A percentile compares a stretch with the other conserved stretches of the same genome.
phyloP scores from a whole-genome alignment of 2,113 vertebrate genomes.

The Fregata magnificens region DNA sequence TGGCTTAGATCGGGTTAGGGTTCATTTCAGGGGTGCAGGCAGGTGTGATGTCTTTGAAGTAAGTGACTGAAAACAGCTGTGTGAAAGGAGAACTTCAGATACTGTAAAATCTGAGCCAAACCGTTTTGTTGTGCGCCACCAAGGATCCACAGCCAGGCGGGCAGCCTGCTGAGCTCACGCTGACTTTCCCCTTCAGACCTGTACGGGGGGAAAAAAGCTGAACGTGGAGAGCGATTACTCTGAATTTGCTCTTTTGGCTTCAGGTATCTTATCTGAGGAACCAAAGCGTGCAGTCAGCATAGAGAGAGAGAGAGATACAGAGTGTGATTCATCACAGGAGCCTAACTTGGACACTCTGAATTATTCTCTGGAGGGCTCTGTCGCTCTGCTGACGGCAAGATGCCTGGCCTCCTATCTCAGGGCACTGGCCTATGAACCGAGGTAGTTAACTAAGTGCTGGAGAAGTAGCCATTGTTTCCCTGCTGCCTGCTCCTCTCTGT shows the following conservation, averaged over 20 bases:
- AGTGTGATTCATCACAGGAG: not conserved
- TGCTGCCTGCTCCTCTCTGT: not conserved
- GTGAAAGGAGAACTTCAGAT: not conserved
- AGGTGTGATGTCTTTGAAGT: not conserved
- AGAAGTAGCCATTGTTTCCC: not conserved
- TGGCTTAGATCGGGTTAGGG: not conserved
- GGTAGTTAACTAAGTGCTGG: not conserved
- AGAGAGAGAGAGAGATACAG: not conserved
- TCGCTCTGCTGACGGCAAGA: not conserved
- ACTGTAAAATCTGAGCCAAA: not conserved
- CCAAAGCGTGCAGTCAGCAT: not conserved
- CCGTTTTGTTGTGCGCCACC: not conserved
- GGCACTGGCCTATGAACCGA: not conserved
- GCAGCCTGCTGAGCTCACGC: not conserved
- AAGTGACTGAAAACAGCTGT: not conserved
- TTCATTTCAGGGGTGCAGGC: not conserved
- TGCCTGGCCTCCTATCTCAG: not conserved
- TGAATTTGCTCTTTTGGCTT: constrained; percentile 1
- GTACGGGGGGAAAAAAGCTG: not conserved
- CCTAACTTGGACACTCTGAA: not conserved
- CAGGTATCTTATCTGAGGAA: not conserved
- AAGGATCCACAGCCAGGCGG: not conserved
- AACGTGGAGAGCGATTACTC: not conserved
- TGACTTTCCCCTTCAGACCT: not conserved
- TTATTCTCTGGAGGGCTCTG: constrained; percentile 7